phyloP scores from a whole-genome alignment of 2,797 vertebrate genomes.

The Macrochelys suwanniensis region DNA sequence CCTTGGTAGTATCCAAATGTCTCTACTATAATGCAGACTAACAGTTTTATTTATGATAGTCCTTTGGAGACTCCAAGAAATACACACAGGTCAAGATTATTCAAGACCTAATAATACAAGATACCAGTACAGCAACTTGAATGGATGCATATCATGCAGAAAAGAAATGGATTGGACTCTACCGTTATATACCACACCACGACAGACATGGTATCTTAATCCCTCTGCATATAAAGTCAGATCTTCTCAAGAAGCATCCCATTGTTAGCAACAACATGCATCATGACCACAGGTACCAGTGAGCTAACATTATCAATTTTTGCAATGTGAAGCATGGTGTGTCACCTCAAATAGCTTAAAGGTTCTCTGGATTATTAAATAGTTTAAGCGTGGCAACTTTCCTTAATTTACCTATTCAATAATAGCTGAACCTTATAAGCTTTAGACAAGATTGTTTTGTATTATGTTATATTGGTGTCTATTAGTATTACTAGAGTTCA shows the following conservation, averaged over 20 bases:
- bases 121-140: conserved; percentile 47
- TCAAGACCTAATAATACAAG: conserved; percentile 60
- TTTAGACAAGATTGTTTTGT: neutral
- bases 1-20: conserved; percentile 27
- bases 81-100: conserved; percentile 40
- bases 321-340: neutral
- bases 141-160: conserved; percentile 42
- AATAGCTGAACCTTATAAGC: neutral
- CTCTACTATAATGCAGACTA: conserved; percentile 43
- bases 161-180: conserved; percentile 37
- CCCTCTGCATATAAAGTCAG: neutral
- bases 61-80: conserved; percentile 53
- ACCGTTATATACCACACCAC: conserved; percentile 11
- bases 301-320: neutral
- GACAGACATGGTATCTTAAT: conserved; percentile 39
- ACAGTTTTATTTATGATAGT: conserved; percentile 65
- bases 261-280: neutral
- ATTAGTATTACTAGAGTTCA: neutral
- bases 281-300: neutral
- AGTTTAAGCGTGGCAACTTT: conserved; percentile 23
- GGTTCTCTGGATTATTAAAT: conserved; percentile 19
- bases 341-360: neutral
- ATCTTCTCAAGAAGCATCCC: conserved; percentile 19
- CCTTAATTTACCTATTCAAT: conserved; percentile 57
- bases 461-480: neutral